Base-by-base conservation (phyloP, 2,113 vertebrate species). In the Neopipo cinnamomea region DNA sequence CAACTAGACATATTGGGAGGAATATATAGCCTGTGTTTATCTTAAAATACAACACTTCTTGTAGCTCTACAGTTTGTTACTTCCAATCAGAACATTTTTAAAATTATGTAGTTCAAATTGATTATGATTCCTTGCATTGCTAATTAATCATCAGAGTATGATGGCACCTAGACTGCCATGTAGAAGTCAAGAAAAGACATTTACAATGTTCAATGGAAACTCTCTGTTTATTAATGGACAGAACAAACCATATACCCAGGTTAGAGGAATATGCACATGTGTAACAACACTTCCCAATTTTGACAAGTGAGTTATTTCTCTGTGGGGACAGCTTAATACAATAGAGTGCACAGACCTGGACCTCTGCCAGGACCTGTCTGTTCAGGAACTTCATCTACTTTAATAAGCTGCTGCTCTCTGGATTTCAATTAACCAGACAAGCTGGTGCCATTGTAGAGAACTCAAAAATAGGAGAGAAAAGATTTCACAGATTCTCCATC, bases 331-430 rank as follows among this genome's bases (percentile, higher is more conserved):
- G 72, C 47, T 90, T 93, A 96, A 88, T 93, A 95, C 93, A 96
- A 96, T 61, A 72, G 77, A 95, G 77, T 83, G 67, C 56, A 58
- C 20, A 81, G 78, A 68, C 23, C 70, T 97, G 96, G 96, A 89
- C 74, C 30, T 56, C 47, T 83, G 82, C 93, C 95, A 97, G 84
- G 53, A 95, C 85, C 71, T 94, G 95, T 94, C 95, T 81, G 88
- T 87, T 96, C 71, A 77, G 85, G 79, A 96, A 85, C 90, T 95
- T 77, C 90, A 95, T 91, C 74, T 84, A 96, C 96, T 97, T 97
- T 96, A 95, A 93, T 89, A 96, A 95, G 66, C 74, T 93, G 67
- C 72, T 15, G 31, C 75, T 89, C 85, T 94, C 84, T 85, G 85
- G 90, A 91, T 97, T 93, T 91, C 89, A 96, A 93, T 96, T 96